A percentile compares a stretch with the other conserved stretches of the same genome.
These are phyloP conservation scores for Oreocharis arfaki DNA, from an alignment of 2,113 vertebrate species.

Conservation along the genomic window DNA sequence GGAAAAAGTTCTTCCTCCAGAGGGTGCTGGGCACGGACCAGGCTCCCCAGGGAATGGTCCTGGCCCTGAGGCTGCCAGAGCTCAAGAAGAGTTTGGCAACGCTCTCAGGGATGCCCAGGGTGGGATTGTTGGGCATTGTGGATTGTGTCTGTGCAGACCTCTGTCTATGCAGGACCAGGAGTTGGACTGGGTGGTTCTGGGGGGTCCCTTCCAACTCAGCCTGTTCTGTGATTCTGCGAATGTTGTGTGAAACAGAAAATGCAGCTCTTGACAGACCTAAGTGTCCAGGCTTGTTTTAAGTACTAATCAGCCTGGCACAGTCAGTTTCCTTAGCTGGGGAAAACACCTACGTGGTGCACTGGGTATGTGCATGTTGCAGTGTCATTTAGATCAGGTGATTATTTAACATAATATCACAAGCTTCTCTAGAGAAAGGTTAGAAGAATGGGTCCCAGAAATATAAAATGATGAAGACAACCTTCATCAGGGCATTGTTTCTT, in stretches of 20 bases:
- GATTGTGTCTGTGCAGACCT: background rate
- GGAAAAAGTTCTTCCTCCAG: background rate
- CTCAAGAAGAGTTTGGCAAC: accelerated
- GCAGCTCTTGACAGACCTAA: background rate
- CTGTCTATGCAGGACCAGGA: background rate
- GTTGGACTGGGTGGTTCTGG: background rate
- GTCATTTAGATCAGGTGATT: background rate
- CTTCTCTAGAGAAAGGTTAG: background rate
- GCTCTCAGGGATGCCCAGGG: accelerated
- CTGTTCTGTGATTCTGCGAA: background rate
- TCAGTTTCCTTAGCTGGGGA: background rate
- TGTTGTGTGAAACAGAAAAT: background rate
- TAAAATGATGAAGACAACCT: background rate
- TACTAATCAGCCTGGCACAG: background rate
- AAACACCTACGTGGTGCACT: too few relatives aligned
- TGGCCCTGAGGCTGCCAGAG: accelerated
- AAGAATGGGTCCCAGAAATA: background rate
- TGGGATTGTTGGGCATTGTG: background rate
- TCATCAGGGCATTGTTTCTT: background rate
- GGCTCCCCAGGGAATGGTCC: background rate
- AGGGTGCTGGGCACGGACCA: background rate
- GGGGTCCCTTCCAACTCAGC: background rate
- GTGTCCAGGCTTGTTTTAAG: background rate
- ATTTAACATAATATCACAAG: background rate
- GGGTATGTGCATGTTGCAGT: accelerated